A percentile compares a stretch with the other conserved stretches of the same genome.
phyloP scores from a whole-genome alignment of 1,140 invertebrate species.

The Neomicropteryx cornuta region DNA sequence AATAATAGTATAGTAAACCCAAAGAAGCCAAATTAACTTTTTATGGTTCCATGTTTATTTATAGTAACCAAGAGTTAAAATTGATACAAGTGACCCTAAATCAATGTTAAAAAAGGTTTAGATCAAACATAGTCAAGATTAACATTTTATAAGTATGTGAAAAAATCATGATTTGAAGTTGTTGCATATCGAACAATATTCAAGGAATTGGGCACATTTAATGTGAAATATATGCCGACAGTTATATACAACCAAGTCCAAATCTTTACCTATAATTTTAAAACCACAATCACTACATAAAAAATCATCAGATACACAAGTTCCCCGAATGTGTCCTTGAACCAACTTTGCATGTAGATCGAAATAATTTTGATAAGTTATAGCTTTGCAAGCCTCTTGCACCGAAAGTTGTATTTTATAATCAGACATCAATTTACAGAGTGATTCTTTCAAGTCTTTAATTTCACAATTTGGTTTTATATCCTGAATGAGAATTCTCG shows the following conservation, averaged over 20 bases:
- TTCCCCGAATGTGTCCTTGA: conserved; percentile 62
- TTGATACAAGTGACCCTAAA: too few relatives aligned
- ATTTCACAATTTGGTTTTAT: conserved; percentile 79
- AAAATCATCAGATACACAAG: conserved; percentile 58
- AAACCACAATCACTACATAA: conserved; percentile 66
- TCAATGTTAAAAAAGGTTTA: too few relatives aligned
- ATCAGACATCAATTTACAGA: conserved; percentile 93
- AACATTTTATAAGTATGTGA: background rate
- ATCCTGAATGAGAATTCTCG: conserved; percentile 71
- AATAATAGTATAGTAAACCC: too few relatives aligned
- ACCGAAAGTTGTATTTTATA: conserved; percentile 89
- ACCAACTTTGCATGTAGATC: conserved; percentile 77
- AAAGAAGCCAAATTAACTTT: too few relatives aligned
- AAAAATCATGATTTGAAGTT: conserved; percentile 32
- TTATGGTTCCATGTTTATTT: too few relatives aligned
- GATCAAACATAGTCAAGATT: background rate
- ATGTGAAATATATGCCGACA: conserved; percentile 87
- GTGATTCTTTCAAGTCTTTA: conserved; percentile 76
- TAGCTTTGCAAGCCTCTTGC: conserved; percentile 80
- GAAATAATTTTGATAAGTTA: conserved; percentile 81
- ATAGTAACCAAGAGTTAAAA: too few relatives aligned
- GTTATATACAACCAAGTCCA: conserved; percentile 69
- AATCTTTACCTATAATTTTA: conserved; percentile 54
- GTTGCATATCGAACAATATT: conserved; percentile 48
- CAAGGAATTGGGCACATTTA: conserved; percentile 53